A percentile compares a stretch with the other conserved stretches of the same genome.
Conservation (phyloP, 53 echinoderm and acorn worm species). For the Holothuria leucospilota region DNA sequence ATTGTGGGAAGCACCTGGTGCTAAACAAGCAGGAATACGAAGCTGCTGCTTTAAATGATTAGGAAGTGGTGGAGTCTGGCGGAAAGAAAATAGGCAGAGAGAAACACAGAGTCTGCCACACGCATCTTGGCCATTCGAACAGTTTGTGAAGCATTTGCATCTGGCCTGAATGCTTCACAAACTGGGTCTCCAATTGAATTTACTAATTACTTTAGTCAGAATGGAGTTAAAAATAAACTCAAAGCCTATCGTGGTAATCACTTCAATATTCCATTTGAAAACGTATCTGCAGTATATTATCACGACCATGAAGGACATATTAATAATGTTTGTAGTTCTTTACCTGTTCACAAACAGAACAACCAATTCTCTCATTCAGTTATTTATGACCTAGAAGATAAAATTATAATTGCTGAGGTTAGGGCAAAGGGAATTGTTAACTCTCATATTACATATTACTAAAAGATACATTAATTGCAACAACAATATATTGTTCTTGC, state of each 20-base stretch:
- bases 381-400: too few relatives aligned
- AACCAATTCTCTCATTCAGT: too few relatives aligned
- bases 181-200: constrained; percentile 56
- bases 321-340: too few relatives aligned
- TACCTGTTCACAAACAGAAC: too few relatives aligned
- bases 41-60: constrained; percentile 20
- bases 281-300: constrained; percentile 49
- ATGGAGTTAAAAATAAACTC: constrained; percentile 15
- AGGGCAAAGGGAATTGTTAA: too few relatives aligned
- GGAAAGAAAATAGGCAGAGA: constrained; percentile 53
- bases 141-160: too few relatives aligned
- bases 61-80: constrained; percentile 46
- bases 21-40: constrained; percentile 62
- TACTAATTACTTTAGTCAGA: background rate
- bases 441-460: too few relatives aligned
- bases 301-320: constrained; percentile 52
- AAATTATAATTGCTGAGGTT: too few relatives aligned
- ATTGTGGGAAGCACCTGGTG: constrained; percentile 69
- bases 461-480: too few relatives aligned
- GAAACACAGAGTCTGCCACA: constrained; percentile 37
- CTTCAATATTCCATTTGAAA: constrained; percentile 61
- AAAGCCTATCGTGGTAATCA: constrained; percentile 58
- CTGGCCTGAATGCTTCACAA: too few relatives aligned
- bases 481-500: too few relatives aligned
- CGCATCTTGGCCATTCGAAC: too few relatives aligned